Conservation (phyloP, 2,113 vertebrate species). For the Myodes glareolus region DNA sequence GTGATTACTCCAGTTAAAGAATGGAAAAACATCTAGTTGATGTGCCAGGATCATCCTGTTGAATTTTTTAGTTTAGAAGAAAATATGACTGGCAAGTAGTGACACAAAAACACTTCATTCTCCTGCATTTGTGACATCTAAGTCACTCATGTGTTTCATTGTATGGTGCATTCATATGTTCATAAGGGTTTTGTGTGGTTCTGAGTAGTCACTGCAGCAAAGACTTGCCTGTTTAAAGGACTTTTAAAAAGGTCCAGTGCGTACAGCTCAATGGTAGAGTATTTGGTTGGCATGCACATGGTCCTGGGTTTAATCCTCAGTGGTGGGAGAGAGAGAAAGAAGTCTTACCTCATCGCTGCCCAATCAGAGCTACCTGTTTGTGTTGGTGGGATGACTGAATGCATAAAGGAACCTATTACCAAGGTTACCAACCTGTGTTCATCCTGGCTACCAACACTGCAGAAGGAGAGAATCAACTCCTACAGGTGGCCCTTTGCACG, state of each 20-base stretch:
- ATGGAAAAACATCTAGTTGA: neutral
- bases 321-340: neutral
- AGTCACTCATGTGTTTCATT: neutral
- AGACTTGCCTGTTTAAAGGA: neutral
- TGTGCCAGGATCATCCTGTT: neutral
- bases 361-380: neutral
- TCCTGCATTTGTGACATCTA: neutral
- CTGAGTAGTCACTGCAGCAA: neutral
- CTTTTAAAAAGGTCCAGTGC: neutral
- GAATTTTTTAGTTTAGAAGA: conserved; percentile 7
- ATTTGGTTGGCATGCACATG: neutral
- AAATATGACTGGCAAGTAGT: neutral
- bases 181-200: neutral
- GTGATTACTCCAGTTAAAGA: neutral
- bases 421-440: neutral
- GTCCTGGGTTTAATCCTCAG: neutral
- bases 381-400: neutral
- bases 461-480: neutral
- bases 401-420: neutral
- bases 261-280: neutral
- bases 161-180: neutral
- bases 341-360: neutral
- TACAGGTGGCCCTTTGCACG: neutral
- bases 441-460: no score
- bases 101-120: neutral